phyloP scores from a whole-genome alignment of 92 coral and sea anemone species.

The Phenganax stokvisi region DNA sequence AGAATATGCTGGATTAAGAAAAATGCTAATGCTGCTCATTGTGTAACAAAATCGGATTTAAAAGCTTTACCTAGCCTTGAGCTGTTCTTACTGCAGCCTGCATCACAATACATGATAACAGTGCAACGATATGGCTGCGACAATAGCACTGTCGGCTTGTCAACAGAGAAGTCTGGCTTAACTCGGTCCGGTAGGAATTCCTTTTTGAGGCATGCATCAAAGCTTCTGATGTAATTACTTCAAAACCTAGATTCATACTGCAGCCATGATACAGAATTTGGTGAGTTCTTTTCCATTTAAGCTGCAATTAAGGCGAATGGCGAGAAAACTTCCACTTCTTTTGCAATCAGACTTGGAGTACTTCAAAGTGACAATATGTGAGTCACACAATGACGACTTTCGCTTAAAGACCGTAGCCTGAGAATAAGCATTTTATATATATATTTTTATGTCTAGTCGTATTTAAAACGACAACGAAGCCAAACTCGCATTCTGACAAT shows the following conservation, averaged over 20 bases:
- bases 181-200: conserved; percentile 7
- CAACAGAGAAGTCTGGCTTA: not conserved
- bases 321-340: not conserved
- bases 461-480: not conserved
- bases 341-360: conserved; percentile 2
- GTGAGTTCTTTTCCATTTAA: not conserved
- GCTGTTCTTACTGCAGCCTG: not conserved
- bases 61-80: not conserved
- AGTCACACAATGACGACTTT: not conserved
- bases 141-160: not conserved
- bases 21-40: not conserved
- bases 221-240: too few relatives aligned
- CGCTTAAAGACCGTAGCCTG: not conserved
- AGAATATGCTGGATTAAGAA: not conserved
- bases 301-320: not conserved
- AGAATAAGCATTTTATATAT: not conserved
- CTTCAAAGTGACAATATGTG: conserved; percentile 19
- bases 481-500: not conserved
- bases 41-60: not conserved
- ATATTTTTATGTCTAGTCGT: not conserved
- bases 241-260: not conserved
- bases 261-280: not conserved
- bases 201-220: not conserved
- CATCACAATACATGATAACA: not conserved
- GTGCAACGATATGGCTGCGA: not conserved